Evolutionary conservation across 35 echinoderm and acorn worm genomes (phyloP).

Genomic region (Amphiura filiformis): DNA sequence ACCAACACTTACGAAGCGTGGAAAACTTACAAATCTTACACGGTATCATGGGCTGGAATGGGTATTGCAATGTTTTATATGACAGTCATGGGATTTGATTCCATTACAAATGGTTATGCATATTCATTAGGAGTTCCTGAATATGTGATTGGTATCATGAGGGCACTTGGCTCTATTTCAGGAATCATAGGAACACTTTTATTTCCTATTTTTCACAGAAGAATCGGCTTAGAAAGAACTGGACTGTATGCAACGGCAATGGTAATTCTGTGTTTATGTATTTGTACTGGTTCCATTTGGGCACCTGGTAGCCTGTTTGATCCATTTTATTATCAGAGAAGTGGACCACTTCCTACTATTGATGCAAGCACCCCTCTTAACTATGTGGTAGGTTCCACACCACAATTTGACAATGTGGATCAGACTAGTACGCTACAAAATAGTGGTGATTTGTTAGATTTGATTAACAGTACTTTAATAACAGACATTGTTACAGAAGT

Average conservation of each 20-base stretch:
- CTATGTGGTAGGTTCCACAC: not conserved
- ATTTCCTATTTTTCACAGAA: constrained; percentile 49
- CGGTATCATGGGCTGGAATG: constrained; percentile 64
- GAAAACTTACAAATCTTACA: constrained; percentile 74
- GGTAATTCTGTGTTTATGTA: constrained; percentile 45
- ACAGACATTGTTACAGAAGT: constrained; percentile 6
- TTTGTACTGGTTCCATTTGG: constrained; percentile 77
- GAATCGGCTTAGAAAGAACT: constrained; percentile 66
- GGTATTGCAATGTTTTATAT: constrained; percentile 90
- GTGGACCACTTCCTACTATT: not conserved
- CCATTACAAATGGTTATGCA: constrained; percentile 78
- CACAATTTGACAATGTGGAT: not conserved
- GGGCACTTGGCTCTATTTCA: constrained; percentile 63
- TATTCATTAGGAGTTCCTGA: constrained; percentile 76
- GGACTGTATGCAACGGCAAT: constrained; percentile 64
- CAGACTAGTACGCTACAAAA: not conserved
- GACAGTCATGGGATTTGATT: constrained; percentile 93
- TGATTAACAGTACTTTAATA: not conserved
- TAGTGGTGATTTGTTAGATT: not conserved
- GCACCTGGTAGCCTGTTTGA: constrained; percentile 78
- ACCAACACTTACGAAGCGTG: constrained; percentile 58
- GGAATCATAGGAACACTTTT: constrained; percentile 85
- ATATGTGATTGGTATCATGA: constrained; percentile 66
- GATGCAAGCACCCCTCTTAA: not conserved
- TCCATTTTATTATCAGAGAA: constrained; percentile 14